These are phyloP conservation scores for Tiphia femorata DNA, from an alignment of 2,888 invertebrate genomes.

Conservation along the genomic window DNA sequence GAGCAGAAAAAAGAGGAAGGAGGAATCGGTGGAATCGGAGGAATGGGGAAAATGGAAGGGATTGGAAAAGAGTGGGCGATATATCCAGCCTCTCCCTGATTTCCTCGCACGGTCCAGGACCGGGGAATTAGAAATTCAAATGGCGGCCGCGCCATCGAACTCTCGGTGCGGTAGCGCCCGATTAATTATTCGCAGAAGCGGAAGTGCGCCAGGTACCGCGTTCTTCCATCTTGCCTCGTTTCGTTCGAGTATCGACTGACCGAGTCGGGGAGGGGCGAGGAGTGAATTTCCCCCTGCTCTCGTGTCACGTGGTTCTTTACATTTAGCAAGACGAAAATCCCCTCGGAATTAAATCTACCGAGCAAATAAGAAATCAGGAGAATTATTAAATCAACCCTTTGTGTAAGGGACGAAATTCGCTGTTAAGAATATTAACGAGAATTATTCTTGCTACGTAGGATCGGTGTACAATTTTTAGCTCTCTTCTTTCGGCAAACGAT, in stretches of 20 bases:
- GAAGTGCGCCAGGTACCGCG: constrained; percentile 9
- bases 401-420: no score
- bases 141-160: constrained; percentile 11
- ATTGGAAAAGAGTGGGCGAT: neutral
- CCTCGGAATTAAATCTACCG: no score
- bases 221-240: neutral
- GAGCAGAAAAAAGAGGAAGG: neutral
- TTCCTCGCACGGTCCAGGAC: constrained; percentile 4
- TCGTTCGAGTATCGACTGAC: neutral
- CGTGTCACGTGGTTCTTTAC: no score
- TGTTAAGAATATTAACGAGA: no score
- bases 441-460: no score
- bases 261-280: no score
- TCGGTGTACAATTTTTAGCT: no score
- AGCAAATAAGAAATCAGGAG: no score
- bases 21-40: neutral
- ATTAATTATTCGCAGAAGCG: constrained; percentile 35
- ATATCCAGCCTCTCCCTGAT: constrained; percentile 4
- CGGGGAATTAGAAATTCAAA: constrained; percentile 40
- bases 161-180: constrained; percentile 18
- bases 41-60: neutral
- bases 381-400: no score
- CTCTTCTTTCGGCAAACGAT: no score
- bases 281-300: no score
- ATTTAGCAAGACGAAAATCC: no score